These are phyloP conservation scores for Calameuta idolon DNA, from an alignment of 2,888 invertebrate genomes.

Conservation along the genomic window DNA sequence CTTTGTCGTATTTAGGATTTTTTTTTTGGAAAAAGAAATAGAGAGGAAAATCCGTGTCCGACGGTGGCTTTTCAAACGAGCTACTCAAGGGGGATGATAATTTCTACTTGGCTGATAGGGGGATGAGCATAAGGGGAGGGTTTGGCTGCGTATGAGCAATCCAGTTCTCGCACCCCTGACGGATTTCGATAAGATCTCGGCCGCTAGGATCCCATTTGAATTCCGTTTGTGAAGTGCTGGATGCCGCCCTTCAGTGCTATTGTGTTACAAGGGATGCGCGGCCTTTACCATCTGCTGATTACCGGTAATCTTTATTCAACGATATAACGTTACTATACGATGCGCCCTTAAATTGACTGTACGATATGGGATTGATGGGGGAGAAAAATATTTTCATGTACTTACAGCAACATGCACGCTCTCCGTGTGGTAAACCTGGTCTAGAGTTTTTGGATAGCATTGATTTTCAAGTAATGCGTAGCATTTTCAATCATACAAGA, in stretches of 20 bases:
- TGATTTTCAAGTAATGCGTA: neutral
- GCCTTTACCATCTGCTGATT: slow-evolving; percentile 62
- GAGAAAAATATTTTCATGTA: neutral
- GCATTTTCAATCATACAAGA: neutral
- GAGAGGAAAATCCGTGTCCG: slow-evolving; percentile 33
- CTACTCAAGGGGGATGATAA: slow-evolving; percentile 13
- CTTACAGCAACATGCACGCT: neutral
- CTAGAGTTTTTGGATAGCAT: neutral
- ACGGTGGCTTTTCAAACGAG: slow-evolving; percentile 5
- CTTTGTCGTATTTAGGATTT: neutral
- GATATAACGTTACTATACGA: slow-evolving; percentile 40
- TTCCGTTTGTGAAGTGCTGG: slow-evolving; percentile 50
- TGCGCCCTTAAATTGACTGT: neutral
- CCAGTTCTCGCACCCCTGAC: slow-evolving; percentile 53
- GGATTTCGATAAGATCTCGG: slow-evolving; percentile 58
- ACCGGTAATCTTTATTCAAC: slow-evolving; percentile 54
- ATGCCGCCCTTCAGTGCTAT: slow-evolving; percentile 45
- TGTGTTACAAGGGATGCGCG: slow-evolving; percentile 47
- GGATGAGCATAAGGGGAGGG: slow-evolving; percentile 31
- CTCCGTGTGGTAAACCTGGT: neutral
- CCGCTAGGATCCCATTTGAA: slow-evolving; percentile 50
- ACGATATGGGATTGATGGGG: neutral
- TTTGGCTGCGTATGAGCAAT: slow-evolving; percentile 57
- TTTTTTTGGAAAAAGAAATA: neutral
- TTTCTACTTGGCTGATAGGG: slow-evolving; percentile 8